These are phyloP conservation scores for Cerceris rybyensis DNA, from an alignment of 2,888 invertebrate species.

Conservation along the genomic window DNA sequence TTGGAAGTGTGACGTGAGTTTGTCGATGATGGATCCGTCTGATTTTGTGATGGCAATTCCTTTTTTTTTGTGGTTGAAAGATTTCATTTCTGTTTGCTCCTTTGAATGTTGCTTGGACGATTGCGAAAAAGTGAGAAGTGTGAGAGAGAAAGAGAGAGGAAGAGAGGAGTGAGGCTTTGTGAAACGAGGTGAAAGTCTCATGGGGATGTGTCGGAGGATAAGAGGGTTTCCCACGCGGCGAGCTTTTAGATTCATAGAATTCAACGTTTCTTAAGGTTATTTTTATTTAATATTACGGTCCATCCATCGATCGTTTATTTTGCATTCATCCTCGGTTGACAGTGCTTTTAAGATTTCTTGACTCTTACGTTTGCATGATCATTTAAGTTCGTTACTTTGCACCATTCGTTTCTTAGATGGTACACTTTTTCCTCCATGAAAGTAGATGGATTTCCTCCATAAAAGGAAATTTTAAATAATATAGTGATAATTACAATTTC, in stretches of 20 bases:
- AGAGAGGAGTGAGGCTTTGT: background rate
- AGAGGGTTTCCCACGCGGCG: slow-evolving; percentile 4
- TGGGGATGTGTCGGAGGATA: slow-evolving; percentile 1
- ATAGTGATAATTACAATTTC: no score
- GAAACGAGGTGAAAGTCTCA: background rate
- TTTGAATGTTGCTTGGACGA: background rate
- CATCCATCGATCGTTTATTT: background rate
- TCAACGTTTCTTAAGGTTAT: slow-evolving; percentile 6
- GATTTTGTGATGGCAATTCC: background rate
- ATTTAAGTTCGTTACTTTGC: no score
- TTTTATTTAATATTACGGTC: background rate
- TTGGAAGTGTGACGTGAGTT: slow-evolving; percentile 12
- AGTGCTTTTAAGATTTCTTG: background rate
- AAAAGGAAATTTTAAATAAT: no score
- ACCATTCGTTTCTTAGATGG: no score
- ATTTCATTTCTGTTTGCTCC: background rate
- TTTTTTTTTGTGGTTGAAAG: background rate
- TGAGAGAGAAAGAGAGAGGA: no score
- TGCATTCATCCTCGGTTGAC: background rate
- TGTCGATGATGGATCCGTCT: background rate
- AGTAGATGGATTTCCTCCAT: no score
- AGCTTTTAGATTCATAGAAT: slow-evolving; percentile 5
- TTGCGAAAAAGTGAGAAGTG: background rate
- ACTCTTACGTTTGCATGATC: no score
- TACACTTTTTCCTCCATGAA: no score